phyloP scores from a whole-genome alignment of 2,113 vertebrate species.

The Indicator maculatus region DNA sequence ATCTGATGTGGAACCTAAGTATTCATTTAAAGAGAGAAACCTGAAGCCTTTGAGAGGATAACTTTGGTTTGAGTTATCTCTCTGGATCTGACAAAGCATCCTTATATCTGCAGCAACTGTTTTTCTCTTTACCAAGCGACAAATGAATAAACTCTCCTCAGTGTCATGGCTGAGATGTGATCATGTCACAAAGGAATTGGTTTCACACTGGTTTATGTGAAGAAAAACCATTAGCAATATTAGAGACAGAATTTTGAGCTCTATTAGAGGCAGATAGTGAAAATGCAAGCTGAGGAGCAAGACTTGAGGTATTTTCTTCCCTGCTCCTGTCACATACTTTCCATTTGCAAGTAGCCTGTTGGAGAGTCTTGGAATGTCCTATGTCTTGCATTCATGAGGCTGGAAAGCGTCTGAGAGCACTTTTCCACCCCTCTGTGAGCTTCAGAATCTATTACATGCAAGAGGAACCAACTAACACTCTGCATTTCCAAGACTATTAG shows the following conservation, averaged over 20 bases:
- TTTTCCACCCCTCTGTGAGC: background rate
- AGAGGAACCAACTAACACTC: background rate
- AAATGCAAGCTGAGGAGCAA: background rate
- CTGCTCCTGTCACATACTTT: background rate
- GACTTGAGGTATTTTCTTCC: background rate
- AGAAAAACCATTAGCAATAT: background rate
- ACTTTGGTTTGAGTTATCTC: background rate
- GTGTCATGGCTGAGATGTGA: background rate
- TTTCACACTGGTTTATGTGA: background rate
- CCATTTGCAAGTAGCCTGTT: background rate
- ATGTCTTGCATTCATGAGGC: background rate
- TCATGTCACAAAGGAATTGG: background rate
- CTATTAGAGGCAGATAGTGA: background rate
- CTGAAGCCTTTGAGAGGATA: background rate
- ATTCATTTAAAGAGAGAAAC: background rate
- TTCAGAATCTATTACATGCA: background rate
- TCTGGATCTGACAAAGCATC: background rate
- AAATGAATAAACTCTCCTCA: background rate
- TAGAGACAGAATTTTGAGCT: background rate
- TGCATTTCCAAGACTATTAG: background rate
- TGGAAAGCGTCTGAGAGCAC: background rate
- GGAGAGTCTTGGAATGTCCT: background rate
- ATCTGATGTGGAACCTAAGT: background rate
- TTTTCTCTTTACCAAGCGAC: background rate
- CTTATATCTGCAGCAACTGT: background rate